Conservation (phyloP, 2,888 invertebrate genomes). For the Lepidocyrtoides sp. region DNA sequence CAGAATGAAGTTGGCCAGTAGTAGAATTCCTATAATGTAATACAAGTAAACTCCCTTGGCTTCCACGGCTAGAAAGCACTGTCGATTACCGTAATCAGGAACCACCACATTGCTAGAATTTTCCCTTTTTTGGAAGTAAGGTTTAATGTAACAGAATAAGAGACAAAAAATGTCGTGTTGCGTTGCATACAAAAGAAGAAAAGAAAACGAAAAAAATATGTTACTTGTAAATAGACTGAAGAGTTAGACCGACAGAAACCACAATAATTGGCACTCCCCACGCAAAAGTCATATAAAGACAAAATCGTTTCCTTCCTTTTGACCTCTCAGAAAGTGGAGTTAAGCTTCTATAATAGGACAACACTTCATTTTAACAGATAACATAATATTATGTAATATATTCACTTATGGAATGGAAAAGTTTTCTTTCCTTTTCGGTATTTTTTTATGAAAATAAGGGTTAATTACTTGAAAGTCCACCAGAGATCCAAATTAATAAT, state of each 20-base stretch:
- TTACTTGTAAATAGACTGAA: constrained; percentile 81
- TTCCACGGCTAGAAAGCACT: constrained; percentile 78
- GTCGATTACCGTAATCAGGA: constrained; percentile 82
- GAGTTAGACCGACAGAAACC: constrained; percentile 67
- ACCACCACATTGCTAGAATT: constrained; percentile 74
- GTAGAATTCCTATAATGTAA: constrained; percentile 80
- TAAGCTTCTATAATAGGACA: constrained; percentile 55
- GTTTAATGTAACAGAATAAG: no score
- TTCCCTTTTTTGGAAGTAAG: no score
- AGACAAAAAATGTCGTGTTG: no score
- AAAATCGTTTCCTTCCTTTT: constrained; percentile 78
- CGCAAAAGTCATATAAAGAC: constrained; percentile 78
- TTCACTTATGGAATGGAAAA: no score
- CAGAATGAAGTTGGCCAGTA: constrained; percentile 80
- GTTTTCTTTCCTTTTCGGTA: no score
- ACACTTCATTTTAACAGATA: no score
- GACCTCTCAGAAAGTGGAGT: constrained; percentile 76
- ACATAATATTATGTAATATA: no score
- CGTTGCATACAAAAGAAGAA: no score
- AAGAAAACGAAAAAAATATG: neutral
- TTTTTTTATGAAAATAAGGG: no score
- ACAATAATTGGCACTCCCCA: constrained; percentile 81
- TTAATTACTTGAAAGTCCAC: constrained; percentile 83
- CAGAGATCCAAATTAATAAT: constrained; percentile 84
- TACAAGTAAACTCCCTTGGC: constrained; percentile 83